Evolutionary conservation across 2,888 invertebrate species (phyloP).

Genomic region (Beris morrisii): DNA sequence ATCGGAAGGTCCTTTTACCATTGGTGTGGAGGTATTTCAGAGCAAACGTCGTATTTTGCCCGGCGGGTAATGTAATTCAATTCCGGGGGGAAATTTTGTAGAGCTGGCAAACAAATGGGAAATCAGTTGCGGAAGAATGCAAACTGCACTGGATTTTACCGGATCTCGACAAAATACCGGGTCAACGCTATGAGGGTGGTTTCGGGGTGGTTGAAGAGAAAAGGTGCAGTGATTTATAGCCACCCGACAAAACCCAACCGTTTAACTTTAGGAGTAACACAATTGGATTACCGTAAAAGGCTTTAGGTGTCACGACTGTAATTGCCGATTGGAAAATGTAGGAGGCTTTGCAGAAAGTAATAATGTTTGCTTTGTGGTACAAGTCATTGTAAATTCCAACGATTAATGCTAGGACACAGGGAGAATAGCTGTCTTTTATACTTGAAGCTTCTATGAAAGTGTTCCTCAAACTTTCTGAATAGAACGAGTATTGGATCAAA

Average conservation of each 20-base stretch:
- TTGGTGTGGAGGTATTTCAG: constrained; percentile 7
- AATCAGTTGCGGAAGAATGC: constrained; percentile 26
- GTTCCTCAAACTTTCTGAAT: too few relatives aligned
- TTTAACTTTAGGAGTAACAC: constrained; percentile 27
- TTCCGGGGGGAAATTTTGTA: constrained; percentile 16
- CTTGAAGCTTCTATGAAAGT: too few relatives aligned
- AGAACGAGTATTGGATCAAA: too few relatives aligned
- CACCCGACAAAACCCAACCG: constrained; percentile 18
- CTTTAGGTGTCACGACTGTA: constrained; percentile 28
- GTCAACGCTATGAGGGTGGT: constrained; percentile 1
- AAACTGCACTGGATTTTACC: constrained; percentile 16
- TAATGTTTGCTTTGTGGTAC: too few relatives aligned
- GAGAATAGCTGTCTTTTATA: too few relatives aligned
- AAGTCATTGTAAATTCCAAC: too few relatives aligned
- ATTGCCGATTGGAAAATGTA: constrained; percentile 16
- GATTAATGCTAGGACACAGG: too few relatives aligned
- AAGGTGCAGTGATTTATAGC: constrained; percentile 30
- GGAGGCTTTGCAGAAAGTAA: background rate
- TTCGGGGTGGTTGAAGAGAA: constrained; percentile 6
- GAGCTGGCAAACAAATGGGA: constrained; percentile 25
- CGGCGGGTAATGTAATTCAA: constrained; percentile 22
- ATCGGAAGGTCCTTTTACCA: background rate
- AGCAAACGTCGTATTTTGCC: background rate
- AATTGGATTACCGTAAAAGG: constrained; percentile 30
- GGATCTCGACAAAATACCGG: background rate